Conservation (phyloP, 2,888 invertebrate genomes). For the Trichogramma evanescens region DNA sequence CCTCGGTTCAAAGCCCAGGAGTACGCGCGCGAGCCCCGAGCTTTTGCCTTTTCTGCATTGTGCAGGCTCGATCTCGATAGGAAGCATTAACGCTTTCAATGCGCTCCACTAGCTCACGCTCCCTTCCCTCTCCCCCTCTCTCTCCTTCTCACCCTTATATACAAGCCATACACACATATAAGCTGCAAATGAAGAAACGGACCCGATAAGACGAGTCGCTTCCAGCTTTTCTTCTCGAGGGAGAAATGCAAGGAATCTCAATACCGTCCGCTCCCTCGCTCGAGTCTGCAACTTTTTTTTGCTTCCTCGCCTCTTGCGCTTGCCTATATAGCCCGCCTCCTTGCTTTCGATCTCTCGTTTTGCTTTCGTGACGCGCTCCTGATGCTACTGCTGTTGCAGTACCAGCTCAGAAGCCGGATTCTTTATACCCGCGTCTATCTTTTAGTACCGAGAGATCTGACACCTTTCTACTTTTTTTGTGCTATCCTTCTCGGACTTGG, state of each 20-base stretch:
- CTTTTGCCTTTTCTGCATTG: not conserved
- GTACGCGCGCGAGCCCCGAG: not conserved
- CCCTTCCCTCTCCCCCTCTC: not conserved
- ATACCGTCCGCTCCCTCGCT: conserved; percentile 1
- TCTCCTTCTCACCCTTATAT: not conserved
- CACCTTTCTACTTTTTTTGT: too few species aligned
- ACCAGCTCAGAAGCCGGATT: too few species aligned
- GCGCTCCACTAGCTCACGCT: not conserved
- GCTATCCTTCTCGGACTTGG: too few species aligned
- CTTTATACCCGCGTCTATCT: too few species aligned
- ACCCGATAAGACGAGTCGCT: conserved; percentile 12
- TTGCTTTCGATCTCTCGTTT: not conserved
- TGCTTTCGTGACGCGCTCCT: not conserved
- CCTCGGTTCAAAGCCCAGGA: not conserved
- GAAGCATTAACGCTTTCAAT: not conserved
- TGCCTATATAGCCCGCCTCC: not conserved
- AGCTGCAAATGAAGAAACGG: conserved; percentile 19
- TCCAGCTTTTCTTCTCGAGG: not conserved
- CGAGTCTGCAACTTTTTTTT: conserved; percentile 5
- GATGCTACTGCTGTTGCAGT: not conserved
- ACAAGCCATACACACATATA: not conserved
- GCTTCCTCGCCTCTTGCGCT: too few species aligned
- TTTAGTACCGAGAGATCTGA: too few species aligned
- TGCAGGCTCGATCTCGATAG: not conserved
- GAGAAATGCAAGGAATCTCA: conserved; percentile 20